Conservation (phyloP, 1,140 invertebrate genomes). For the Drusus annulatus region DNA sequence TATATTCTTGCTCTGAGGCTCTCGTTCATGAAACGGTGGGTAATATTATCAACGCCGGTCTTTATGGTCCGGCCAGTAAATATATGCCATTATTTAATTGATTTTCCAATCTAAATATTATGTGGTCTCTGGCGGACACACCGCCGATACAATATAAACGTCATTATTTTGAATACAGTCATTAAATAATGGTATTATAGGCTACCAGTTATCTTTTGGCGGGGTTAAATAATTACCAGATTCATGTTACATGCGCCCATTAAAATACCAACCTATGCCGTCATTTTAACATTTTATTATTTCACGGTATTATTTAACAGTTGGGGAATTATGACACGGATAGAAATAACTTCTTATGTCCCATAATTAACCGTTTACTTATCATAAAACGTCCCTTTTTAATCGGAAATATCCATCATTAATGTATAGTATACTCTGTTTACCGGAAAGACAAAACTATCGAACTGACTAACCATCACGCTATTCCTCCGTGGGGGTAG, state of each 20-base stretch:
- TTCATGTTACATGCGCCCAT: constrained; percentile 6
- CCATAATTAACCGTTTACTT: too few species aligned
- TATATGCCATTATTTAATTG: constrained; percentile 7
- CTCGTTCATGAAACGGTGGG: not conserved
- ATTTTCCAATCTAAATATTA: constrained; percentile 1
- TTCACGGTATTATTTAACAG: too few species aligned
- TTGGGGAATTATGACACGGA: too few species aligned
- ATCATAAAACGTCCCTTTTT: too few species aligned
- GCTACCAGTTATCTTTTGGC: constrained; percentile 11
- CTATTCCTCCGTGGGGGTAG: too few species aligned
- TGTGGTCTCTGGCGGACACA: not conserved
- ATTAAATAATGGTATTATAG: constrained; percentile 19
- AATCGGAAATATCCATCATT: too few species aligned
- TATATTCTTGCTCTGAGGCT: too few species aligned
- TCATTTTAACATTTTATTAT: not conserved
- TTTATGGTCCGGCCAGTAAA: not conserved
- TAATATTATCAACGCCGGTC: not conserved
- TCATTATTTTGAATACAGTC: constrained; percentile 18
- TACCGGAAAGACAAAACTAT: too few species aligned
- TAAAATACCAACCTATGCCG: constrained; percentile 8
- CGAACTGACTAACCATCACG: too few species aligned
- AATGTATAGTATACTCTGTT: too few species aligned
- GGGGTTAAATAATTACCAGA: not conserved
- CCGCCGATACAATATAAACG: constrained; percentile 6
- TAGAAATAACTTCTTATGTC: too few species aligned